phyloP scores from a whole-genome alignment of 2,113 vertebrate genomes.

The Grammomys surdaster region DNA sequence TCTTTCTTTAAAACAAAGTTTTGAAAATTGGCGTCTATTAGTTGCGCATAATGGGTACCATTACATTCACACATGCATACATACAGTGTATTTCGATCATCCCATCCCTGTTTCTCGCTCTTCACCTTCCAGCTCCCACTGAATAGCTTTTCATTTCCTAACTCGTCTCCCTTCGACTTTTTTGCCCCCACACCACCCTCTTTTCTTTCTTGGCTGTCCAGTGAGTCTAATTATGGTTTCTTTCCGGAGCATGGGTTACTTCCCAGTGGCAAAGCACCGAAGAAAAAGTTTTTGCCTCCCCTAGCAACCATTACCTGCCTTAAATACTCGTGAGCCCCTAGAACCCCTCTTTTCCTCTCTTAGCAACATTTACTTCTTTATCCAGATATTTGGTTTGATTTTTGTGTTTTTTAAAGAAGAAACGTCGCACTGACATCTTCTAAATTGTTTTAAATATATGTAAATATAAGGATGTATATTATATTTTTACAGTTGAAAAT shows the following conservation, averaged over 20 bases:
- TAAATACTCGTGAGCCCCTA: not conserved
- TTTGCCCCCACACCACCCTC: not conserved
- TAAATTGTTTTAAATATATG: not conserved
- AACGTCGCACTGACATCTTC: not conserved
- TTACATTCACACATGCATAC: not conserved
- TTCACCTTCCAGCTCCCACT: too few relatives aligned
- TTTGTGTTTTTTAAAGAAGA: not conserved
- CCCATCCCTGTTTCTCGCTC: too few relatives aligned
- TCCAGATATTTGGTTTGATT: not conserved
- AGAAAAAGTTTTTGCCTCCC: not conserved
- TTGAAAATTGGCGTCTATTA: not conserved
- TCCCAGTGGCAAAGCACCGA: not conserved
- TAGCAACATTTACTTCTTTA: not conserved
- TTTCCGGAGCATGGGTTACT: not conserved
- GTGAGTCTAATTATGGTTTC: not conserved
- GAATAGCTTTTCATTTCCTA: not conserved
- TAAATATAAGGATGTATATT: not conserved
- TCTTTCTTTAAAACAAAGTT: not conserved
- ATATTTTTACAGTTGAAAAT: conserved; percentile 21
- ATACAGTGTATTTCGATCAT: not conserved
- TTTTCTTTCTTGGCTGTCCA: not conserved
- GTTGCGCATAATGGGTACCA: not conserved
- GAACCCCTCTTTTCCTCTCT: not conserved
- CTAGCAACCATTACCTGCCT: not conserved
- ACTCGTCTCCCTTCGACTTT: not conserved